These are phyloP conservation scores for Papilio demoleus DNA, from an alignment of 2,888 invertebrate species.

Conservation along the genomic window DNA sequence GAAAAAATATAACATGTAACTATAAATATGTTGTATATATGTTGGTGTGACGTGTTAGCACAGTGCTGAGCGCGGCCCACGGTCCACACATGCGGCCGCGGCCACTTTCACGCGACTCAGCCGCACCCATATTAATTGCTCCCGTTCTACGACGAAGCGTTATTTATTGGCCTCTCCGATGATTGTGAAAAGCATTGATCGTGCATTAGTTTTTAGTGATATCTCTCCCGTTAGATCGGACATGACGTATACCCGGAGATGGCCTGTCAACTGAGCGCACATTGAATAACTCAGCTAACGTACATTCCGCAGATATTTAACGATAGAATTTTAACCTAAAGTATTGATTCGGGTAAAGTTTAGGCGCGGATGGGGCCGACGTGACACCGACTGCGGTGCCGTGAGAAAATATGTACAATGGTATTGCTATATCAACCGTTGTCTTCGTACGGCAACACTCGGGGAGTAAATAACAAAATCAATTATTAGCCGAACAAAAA, in stretches of 20 bases:
- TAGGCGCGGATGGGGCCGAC: slow-evolving; percentile 11
- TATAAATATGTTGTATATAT: slow-evolving; percentile 42
- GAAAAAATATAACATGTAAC: neutral
- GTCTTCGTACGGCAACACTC: slow-evolving; percentile 70
- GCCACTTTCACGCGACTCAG: slow-evolving; percentile 79
- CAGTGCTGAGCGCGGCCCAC: slow-evolving; percentile 45
- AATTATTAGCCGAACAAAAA: slow-evolving; percentile 80
- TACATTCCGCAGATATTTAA: slow-evolving; percentile 54
- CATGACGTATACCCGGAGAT: slow-evolving; percentile 68
- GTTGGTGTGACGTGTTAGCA: slow-evolving; percentile 48
- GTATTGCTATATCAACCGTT: slow-evolving; percentile 59
- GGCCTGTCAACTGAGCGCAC: slow-evolving; percentile 38
- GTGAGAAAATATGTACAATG: slow-evolving; percentile 68
- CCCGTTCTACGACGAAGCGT: slow-evolving; percentile 81
- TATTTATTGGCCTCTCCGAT: slow-evolving; percentile 79
- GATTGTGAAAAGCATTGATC: slow-evolving; percentile 81
- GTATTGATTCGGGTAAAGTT: slow-evolving; percentile 37
- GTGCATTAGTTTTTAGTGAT: slow-evolving; percentile 79
- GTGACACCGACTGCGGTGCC: slow-evolving; percentile 50
- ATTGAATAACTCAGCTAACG: slow-evolving; percentile 13
- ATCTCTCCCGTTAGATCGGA: slow-evolving; percentile 77
- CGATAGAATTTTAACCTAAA: slow-evolving; percentile 59
- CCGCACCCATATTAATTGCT: slow-evolving; percentile 83
- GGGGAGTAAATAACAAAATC: slow-evolving; percentile 76
- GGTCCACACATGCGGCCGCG: slow-evolving; percentile 68